These are phyloP conservation scores for Lithophane socia DNA, from an alignment of 2,888 invertebrate genomes.

Conservation along the genomic window DNA sequence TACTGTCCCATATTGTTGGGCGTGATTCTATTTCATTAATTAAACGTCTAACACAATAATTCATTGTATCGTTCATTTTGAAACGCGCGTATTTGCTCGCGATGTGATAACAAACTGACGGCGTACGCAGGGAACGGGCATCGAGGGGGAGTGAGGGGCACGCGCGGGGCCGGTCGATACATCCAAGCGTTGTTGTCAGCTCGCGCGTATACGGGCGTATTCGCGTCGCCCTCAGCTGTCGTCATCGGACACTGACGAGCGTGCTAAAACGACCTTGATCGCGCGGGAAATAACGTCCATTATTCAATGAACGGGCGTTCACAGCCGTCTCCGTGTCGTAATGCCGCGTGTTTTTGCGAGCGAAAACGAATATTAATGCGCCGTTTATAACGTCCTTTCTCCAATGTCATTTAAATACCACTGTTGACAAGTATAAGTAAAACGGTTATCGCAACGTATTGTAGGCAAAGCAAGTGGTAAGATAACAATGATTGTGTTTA, in stretches of 20 bases:
- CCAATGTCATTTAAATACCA: neutral
- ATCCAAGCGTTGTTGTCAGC: slow-evolving; percentile 48
- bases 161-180: slow-evolving; percentile 40
- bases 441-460: neutral
- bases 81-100: slow-evolving; percentile 46
- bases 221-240: neutral
- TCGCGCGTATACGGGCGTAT: slow-evolving; percentile 47
- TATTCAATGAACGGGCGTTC: neutral
- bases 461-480: neutral
- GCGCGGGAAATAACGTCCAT: neutral
- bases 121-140: neutral
- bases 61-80: neutral
- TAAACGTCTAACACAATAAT: slow-evolving; percentile 31
- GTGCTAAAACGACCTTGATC: neutral
- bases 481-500: neutral
- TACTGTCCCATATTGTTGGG: slow-evolving; percentile 34
- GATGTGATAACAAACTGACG: slow-evolving; percentile 25
- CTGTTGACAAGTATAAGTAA: too few species aligned
- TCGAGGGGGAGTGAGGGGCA: neutral
- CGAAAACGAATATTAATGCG: neutral
- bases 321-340: neutral
- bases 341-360: neutral
- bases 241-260: neutral
- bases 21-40: slow-evolving; percentile 36
- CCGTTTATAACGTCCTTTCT: neutral